Conservation (phyloP, 2,113 vertebrate genomes). For the Myrmecobius fasciatus region DNA sequence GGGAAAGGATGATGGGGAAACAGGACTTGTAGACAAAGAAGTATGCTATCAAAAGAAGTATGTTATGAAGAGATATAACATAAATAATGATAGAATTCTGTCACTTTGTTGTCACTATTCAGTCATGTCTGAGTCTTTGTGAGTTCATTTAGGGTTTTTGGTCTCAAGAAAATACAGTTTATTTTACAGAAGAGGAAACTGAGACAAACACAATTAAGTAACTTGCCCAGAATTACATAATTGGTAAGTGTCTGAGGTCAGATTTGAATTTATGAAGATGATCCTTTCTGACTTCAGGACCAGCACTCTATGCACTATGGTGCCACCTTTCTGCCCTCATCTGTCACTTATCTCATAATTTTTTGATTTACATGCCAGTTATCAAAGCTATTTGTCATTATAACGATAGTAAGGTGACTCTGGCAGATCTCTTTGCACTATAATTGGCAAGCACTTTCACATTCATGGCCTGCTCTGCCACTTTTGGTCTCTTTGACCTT, state of each 20-base stretch:
- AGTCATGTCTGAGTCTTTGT: no score
- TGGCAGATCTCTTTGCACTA: constrained; percentile 9
- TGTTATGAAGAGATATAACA: background rate
- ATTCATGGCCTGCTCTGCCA: background rate
- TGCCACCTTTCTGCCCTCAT: background rate
- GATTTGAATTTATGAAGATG: no score
- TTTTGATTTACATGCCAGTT: background rate
- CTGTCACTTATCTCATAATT: constrained; percentile 25
- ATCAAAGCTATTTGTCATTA: background rate
- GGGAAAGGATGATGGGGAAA: background rate
- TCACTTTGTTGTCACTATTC: background rate
- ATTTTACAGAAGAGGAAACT: no score
- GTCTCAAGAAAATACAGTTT: no score
- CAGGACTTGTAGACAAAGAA: background rate
- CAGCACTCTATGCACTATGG: no score
- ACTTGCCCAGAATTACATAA: no score
- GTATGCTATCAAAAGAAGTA: background rate
- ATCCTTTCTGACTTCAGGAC: background rate
- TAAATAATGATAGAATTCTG: background rate
- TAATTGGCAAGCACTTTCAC: constrained; percentile 40
- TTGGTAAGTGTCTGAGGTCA: no score
- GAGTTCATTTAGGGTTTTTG: no score
- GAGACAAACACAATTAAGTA: no score
- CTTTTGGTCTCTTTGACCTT: background rate
- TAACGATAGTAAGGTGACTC: background rate